Evolutionary conservation across 2,888 invertebrate genomes (phyloP).

Genomic region (Sussaba pulchella): DNA sequence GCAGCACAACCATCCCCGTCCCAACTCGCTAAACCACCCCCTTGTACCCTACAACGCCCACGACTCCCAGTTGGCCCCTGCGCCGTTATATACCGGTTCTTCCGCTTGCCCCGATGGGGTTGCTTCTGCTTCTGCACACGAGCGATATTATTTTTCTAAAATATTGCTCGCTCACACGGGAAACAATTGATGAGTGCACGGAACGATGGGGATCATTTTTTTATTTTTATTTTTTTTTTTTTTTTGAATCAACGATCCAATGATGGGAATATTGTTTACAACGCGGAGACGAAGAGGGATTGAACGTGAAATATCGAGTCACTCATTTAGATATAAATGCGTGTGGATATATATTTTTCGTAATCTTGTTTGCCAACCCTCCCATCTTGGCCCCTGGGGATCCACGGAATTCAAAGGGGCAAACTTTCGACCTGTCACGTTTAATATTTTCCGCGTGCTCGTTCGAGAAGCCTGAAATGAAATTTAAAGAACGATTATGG

Average conservation of each 20-base stretch:
- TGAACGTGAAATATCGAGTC: too few species aligned
- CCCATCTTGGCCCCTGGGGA: too few species aligned
- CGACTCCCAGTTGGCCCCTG: neutral
- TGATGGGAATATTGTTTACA: neutral
- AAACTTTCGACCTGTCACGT: too few species aligned
- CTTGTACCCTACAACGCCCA: constrained; percentile 24
- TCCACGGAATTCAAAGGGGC: too few species aligned
- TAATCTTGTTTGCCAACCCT: neutral
- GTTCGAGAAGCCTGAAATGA: too few species aligned
- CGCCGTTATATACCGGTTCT: too few species aligned
- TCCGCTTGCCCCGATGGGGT: neutral
- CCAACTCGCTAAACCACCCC: constrained; percentile 52
- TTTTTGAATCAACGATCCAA: neutral
- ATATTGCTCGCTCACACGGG: constrained; percentile 43
- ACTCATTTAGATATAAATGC: too few species aligned
- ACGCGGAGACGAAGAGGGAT: neutral
- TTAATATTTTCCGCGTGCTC: too few species aligned
- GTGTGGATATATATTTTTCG: neutral
- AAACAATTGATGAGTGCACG: constrained; percentile 47
- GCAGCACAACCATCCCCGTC: constrained; percentile 48
- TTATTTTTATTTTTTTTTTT: neutral
- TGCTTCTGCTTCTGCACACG: constrained; percentile 49
- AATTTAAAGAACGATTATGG: too few species aligned
- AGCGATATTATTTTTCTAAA: constrained; percentile 62
- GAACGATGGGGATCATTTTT: constrained; percentile 3